A percentile compares a stretch with the other conserved stretches of the same genome.
Evolutionary conservation across 2,113 vertebrate species (phyloP).

Genomic region (Dasyprocta punctata): DNA sequence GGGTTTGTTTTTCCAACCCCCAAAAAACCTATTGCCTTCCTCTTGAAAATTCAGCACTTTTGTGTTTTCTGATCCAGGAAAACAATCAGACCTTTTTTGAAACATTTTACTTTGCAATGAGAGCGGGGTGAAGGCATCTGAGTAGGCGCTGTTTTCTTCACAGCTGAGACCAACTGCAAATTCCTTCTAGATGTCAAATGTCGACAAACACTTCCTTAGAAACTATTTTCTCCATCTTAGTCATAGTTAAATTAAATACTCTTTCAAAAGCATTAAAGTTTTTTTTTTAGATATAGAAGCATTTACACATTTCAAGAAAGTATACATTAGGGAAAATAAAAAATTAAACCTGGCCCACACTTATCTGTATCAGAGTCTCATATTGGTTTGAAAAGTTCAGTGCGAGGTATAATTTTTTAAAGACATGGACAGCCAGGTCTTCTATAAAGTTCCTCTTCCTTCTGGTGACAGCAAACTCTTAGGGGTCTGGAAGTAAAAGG

Average conservation of each 20-base stretch:
- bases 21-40: slow-evolving; percentile 20
- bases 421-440: neutral
- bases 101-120: neutral
- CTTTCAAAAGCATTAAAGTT: neutral
- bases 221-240: slow-evolving; percentile 34
- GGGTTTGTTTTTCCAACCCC: neutral
- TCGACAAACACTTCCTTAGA: slow-evolving; percentile 60
- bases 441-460: neutral
- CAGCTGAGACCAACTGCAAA: slow-evolving; percentile 50
- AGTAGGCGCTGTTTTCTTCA: slow-evolving; percentile 53
- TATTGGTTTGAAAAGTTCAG: neutral
- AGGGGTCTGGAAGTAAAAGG: neutral
- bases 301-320: neutral
- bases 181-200: slow-evolving; percentile 78
- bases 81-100: slow-evolving; percentile 66
- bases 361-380: neutral
- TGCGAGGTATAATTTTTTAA: neutral
- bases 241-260: neutral
- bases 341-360: neutral
- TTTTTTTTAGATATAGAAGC: neutral
- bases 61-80: slow-evolving; percentile 50
- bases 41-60: slow-evolving; percentile 51
- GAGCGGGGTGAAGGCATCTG: slow-evolving; percentile 65
- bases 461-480: neutral
- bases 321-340: neutral